A percentile compares a stretch with the other conserved stretches of the same genome.
phyloP scores from a whole-genome alignment of 1,140 invertebrate genomes.

The Solen grandis region DNA sequence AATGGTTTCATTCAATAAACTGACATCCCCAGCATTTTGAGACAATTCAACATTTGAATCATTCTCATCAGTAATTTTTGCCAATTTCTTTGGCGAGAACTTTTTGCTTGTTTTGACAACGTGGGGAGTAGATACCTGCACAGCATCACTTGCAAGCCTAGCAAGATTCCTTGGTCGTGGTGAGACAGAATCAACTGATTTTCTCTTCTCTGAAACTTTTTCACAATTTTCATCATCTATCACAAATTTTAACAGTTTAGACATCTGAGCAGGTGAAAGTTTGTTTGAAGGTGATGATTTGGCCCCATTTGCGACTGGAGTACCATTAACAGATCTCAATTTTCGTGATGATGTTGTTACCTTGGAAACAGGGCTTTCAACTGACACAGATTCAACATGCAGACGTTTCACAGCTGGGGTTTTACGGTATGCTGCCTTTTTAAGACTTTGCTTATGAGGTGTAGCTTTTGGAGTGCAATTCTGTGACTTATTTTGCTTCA shows the following conservation, averaged over 20 bases:
- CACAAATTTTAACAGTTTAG: slow-evolving; percentile 13
- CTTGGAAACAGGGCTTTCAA: too few species aligned
- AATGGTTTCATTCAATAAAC: slow-evolving; percentile 35
- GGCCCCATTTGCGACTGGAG: too few species aligned
- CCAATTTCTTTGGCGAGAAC: slow-evolving; percentile 30
- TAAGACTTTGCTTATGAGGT: not conserved
- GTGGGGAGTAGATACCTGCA: not conserved
- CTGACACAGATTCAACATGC: too few species aligned
- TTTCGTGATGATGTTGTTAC: too few species aligned
- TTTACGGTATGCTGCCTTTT: slow-evolving; percentile 27
- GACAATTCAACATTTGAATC: too few species aligned
- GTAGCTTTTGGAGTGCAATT: slow-evolving; percentile 15
- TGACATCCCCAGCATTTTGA: not conserved
- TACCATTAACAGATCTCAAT: too few species aligned
- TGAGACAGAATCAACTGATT: not conserved
- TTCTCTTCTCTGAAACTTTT: slow-evolving; percentile 17
- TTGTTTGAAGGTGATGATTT: too few species aligned
- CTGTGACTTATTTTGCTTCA: slow-evolving; percentile 36
- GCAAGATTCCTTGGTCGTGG: slow-evolving; percentile 16
- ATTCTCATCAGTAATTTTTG: slow-evolving; percentile 10
- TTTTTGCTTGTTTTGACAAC: slow-evolving; percentile 31
- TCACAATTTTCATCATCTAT: too few species aligned
- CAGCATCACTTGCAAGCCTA: not conserved
- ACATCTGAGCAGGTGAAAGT: slow-evolving; percentile 26
- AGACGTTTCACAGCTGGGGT: slow-evolving; percentile 31